Conservation (phyloP, 2,113 vertebrate genomes). For the Prietella phreatophila region DNA sequence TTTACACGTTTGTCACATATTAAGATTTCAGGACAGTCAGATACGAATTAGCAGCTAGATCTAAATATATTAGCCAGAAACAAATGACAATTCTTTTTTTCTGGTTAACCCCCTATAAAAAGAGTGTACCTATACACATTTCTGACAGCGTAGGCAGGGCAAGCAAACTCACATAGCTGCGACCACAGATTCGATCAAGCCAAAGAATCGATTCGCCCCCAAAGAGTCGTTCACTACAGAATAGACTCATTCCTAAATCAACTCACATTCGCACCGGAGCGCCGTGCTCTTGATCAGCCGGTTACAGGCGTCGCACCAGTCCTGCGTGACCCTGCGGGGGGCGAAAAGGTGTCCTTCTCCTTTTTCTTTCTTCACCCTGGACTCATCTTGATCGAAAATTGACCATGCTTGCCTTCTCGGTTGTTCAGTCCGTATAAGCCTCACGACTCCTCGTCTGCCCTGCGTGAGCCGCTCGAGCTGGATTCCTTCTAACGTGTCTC, state of each 20-base stretch:
- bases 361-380: constrained; percentile 70
- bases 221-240: background rate
- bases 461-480: constrained; percentile 67
- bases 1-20: background rate
- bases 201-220: background rate
- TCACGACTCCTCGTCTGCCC: constrained; percentile 71
- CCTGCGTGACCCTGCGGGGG: constrained; percentile 63
- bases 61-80: background rate
- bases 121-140: no score
- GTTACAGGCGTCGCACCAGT: constrained; percentile 88
- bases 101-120: no score
- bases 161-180: background rate
- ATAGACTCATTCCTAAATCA: background rate
- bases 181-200: background rate
- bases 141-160: background rate
- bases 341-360: constrained; percentile 82
- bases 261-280: constrained; percentile 86
- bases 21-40: background rate
- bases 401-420: constrained; percentile 82
- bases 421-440: constrained; percentile 69
- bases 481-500: constrained; percentile 32
- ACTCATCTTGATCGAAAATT: constrained; percentile 78
- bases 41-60: no score
- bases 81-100: background rate
- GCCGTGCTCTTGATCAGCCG: constrained; percentile 73